A percentile compares a stretch with the other conserved stretches of the same genome.
Conservation (phyloP, 92 coral and sea anemone species). For the Porites lobata region DNA sequence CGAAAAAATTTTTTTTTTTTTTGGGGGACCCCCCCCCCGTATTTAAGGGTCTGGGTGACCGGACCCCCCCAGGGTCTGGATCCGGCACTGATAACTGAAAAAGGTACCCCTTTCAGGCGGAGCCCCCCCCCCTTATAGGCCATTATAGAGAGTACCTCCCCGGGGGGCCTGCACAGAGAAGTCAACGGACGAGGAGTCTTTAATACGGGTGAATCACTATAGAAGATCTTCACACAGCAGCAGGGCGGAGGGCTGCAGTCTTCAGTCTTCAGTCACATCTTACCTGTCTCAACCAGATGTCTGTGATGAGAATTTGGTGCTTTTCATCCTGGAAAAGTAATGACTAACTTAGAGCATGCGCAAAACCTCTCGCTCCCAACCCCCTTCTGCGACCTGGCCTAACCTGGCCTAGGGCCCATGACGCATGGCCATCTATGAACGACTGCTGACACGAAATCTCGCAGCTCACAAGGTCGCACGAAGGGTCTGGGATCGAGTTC, state of each 20-base stretch:
- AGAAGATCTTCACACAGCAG: neutral
- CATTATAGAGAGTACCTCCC: no score
- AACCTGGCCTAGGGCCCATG: neutral
- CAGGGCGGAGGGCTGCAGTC: neutral
- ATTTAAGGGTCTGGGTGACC: no score
- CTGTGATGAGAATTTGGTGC: slow-evolving; percentile 77
- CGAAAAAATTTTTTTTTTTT: no score
- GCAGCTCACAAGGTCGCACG: neutral
- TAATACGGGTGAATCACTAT: no score
- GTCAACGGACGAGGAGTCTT: no score
- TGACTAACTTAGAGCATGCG: slow-evolving; percentile 10
- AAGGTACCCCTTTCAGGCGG: no score
- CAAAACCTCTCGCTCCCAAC: slow-evolving; percentile 6
- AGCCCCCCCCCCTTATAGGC: no score
- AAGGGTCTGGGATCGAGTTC: slow-evolving; percentile 34
- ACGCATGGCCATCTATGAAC: neutral
- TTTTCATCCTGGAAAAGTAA: slow-evolving; percentile 85
- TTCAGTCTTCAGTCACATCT: slow-evolving; percentile 3
- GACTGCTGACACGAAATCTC: neutral
- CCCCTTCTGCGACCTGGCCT: neutral
- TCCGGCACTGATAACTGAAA: no score
- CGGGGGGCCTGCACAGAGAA: no score
- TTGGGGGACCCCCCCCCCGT: no score
- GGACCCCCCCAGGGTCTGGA: no score
- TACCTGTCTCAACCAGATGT: slow-evolving; percentile 90